Percentiles rank a stretch among this genome's conserved stretches.
These are phyloP conservation scores for Pachyuromys duprasi DNA, from an alignment of 2,797 vertebrate genomes.

Conservation along the genomic window DNA sequence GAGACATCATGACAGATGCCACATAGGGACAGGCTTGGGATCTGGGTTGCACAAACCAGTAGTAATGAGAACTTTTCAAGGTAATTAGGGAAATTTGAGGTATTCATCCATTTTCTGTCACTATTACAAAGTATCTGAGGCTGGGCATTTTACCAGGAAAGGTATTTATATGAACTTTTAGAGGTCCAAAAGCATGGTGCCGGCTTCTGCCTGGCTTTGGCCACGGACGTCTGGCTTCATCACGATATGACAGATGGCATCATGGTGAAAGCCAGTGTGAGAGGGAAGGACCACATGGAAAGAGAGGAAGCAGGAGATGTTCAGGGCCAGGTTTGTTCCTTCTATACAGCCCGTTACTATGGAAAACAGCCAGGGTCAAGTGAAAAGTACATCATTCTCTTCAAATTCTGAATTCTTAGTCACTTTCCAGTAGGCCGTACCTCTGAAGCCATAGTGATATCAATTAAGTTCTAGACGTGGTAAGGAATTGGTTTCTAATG, in stretches of 20 bases:
- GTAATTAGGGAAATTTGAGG: not conserved
- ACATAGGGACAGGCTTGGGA: not conserved
- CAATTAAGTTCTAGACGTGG: not conserved
- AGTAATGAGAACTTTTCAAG: not conserved
- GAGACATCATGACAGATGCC: not conserved
- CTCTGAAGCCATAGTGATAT: not conserved
- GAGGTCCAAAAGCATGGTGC: not conserved
- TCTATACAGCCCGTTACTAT: not conserved
- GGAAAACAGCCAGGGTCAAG: not conserved
- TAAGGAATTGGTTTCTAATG: not conserved
- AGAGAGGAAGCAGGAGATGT: not conserved
- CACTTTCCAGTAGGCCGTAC: not conserved
- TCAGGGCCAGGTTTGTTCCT: not conserved
- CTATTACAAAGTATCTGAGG: not conserved
- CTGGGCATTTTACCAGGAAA: not conserved
- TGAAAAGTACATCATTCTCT: not conserved
- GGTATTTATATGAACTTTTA: not conserved
- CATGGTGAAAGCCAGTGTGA: not conserved
- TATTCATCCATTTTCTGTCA: not conserved
- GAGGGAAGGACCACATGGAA: not conserved
- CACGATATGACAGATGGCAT: not conserved
- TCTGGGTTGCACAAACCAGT: not conserved
- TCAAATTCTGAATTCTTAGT: not conserved
- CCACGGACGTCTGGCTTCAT: not conserved
- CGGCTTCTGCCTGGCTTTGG: not conserved